Evolutionary conservation across 2,888 invertebrate species (phyloP).

Genomic region (Pristionchus arcanus): DNA sequence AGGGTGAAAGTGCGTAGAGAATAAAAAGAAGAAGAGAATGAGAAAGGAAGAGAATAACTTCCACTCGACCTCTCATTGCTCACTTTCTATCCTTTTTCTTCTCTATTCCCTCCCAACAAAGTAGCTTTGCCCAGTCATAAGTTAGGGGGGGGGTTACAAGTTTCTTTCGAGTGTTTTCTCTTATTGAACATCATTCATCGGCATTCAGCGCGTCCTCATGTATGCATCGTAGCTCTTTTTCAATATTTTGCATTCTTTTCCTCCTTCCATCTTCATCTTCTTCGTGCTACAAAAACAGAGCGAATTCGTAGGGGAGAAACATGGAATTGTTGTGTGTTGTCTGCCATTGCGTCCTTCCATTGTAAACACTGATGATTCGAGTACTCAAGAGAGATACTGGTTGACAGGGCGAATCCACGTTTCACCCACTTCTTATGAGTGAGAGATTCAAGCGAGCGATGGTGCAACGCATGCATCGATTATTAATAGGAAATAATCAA

Average conservation of each 20-base stretch:
- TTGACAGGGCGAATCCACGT: neutral
- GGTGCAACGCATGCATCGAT: neutral
- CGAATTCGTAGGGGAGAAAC: neutral
- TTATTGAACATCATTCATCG: neutral
- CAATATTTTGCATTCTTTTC: neutral
- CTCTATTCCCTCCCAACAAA: neutral
- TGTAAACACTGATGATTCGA: neutral
- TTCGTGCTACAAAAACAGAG: neutral
- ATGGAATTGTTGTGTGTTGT: conserved; percentile 16
- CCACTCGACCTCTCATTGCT: conserved; percentile 33
- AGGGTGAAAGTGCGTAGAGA: conserved; percentile 27
- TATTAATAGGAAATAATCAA: neutral
- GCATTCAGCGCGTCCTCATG: neutral
- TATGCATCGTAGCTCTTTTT: neutral
- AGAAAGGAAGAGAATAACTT: conserved; percentile 39
- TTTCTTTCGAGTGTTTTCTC: neutral
- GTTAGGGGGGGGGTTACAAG: neutral
- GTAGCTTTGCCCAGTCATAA: conserved; percentile 3
- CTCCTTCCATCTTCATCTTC: neutral
- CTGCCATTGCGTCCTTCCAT: neutral
- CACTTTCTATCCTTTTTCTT: conserved; percentile 4
- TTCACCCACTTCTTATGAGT: neutral
- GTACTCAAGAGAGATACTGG: neutral
- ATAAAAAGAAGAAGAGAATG: neutral
- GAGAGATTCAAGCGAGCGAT: neutral